These are phyloP conservation scores for Paradisaea rubra DNA, from an alignment of 2,113 vertebrate species.

Conservation along the genomic window DNA sequence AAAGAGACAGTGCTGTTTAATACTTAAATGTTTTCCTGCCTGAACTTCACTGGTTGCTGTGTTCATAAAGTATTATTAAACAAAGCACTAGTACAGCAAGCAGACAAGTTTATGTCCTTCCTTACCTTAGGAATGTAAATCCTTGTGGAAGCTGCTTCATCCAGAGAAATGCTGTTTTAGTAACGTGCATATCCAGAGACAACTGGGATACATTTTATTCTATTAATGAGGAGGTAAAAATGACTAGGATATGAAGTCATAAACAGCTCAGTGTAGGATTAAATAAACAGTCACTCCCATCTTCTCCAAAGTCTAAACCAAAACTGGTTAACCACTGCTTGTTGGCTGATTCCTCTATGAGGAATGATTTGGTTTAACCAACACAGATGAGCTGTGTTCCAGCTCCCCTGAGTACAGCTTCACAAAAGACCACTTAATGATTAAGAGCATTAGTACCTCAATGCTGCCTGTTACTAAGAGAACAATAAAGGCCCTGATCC, in stretches of 20 bases:
- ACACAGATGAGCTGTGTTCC: neutral
- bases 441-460: neutral
- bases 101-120: neutral
- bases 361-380: conserved; percentile 20
- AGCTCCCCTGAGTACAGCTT: neutral
- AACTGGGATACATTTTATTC: neutral
- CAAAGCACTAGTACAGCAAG: neutral
- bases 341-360: neutral
- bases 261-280: conserved; percentile 34
- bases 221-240: conserved; percentile 29
- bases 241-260: neutral
- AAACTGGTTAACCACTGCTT: conserved; percentile 29
- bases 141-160: neutral
- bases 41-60: neutral
- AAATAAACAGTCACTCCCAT: conserved; percentile 27
- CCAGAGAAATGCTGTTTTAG: neutral
- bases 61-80: neutral
- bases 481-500: conserved; percentile 43
- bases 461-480: neutral
- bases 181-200: neutral
- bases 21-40: neutral
- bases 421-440: neutral
- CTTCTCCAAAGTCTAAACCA: conserved; percentile 24
- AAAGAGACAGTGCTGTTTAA: neutral
- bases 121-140: neutral